phyloP scores from a whole-genome alignment of 2,797 vertebrate genomes.

The Gallinago stenura region DNA sequence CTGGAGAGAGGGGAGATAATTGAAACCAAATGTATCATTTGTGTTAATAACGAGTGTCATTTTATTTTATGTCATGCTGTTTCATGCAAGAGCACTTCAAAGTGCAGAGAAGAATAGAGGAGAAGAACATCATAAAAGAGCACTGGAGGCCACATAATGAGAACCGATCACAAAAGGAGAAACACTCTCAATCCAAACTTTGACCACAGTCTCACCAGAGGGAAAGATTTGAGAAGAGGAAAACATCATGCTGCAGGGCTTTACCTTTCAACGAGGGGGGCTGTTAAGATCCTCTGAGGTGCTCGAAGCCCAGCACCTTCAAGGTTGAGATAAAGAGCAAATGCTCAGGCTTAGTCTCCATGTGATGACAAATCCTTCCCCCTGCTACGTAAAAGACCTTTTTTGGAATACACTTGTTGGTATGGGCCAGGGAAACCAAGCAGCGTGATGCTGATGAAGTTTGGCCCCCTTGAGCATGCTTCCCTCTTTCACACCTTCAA shows the following conservation, averaged over 20 bases:
- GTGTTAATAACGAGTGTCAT: constrained; percentile 45
- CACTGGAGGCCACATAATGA: constrained; percentile 4
- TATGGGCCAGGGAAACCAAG: background rate
- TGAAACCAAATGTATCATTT: constrained; percentile 61
- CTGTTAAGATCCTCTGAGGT: background rate
- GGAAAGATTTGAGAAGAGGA: background rate
- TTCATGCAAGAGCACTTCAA: constrained; percentile 55
- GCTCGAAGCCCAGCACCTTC: background rate
- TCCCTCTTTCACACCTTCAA: background rate
- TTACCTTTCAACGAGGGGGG: background rate
- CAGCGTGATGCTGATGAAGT: background rate
- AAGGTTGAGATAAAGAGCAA: background rate
- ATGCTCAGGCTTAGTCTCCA: background rate
- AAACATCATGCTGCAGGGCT: background rate
- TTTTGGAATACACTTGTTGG: background rate
- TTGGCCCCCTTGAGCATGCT: background rate
- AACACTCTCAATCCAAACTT: background rate
- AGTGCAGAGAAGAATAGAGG: constrained; percentile 58
- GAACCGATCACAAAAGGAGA: constrained; percentile 21
- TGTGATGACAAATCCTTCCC: background rate
- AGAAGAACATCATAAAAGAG: constrained; percentile 54
- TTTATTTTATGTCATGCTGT: constrained; percentile 60
- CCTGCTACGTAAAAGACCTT: background rate
- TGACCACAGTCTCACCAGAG: background rate
- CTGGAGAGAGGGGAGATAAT: constrained; percentile 29